Evolutionary conservation across 2,888 invertebrate genomes (phyloP), one percentile per base, ranked within the genome.

Genomic region (Loripinus fragilis): DNA sequence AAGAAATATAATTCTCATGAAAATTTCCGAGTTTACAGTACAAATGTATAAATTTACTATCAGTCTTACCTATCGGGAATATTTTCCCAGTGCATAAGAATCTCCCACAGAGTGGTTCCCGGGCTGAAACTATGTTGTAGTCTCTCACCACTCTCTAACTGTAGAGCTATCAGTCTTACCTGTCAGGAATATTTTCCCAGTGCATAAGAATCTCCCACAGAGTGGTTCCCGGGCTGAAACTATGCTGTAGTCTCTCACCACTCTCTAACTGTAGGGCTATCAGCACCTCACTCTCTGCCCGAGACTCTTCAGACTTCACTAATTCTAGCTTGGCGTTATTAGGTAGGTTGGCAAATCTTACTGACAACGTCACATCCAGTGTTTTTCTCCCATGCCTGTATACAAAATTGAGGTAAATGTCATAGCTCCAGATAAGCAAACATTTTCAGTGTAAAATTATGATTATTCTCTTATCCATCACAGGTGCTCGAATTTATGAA

Each of bases 261-360:
- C 95, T 95, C 94, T 96, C 96, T 67, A 97, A 92, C 92, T 97
- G 96, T 38, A 98, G 92, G 75, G 96, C 96, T 85, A 98, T 95
- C 12, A 95, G 95, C 8, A 98, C 96, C 87, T 95, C 95, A 30
- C 95, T 94, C 85, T 91, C 90, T 12, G 83, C 80, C 50, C 97
- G 95, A 78, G 95, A 95, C 87, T 94, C 95, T 41, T 95, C 95
- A 42, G 96, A 95, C 87, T 96, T 95, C 48, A 96, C 95, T 95
- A 98, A 95, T 94, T 98, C 98, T 68, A 98, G 94, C 73, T 96
- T 96, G 55, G 97, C 98, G 95, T 98, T 98, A 93, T 98, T 98
- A 2, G 98, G 96, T 74, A 98, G 94, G 42, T 97, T 97, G 72
- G 97, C 96, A 93, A 97, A 97, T 33, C 97, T 95, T 75, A 98